Conservation (phyloP, 1,140 invertebrate genomes). For the Calosoma granatense region DNA sequence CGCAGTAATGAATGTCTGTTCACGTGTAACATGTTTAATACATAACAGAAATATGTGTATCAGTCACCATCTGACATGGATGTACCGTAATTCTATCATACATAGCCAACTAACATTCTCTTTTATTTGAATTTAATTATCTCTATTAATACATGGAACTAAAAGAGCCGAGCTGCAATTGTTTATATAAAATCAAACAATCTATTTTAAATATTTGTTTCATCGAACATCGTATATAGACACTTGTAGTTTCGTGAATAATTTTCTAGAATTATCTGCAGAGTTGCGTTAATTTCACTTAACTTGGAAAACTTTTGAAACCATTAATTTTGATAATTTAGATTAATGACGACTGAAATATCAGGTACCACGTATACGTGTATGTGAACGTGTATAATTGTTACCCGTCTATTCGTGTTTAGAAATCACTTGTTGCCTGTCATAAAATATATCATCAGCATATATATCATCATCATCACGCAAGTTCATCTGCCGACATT, state of each 20-base stretch:
- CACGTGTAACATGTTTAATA: not conserved
- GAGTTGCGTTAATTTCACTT: not conserved
- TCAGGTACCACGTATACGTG: too few relatives aligned
- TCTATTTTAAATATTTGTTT: too few relatives aligned
- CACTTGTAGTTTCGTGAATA: not conserved
- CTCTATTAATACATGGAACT: not conserved
- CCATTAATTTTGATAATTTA: not conserved
- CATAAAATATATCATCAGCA: too few relatives aligned
- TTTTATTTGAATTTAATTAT: too few relatives aligned
- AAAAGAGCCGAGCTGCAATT: not conserved
- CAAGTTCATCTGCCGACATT: too few relatives aligned
- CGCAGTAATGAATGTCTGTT: constrained; percentile 3
- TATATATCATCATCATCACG: too few relatives aligned
- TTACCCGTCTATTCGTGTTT: not conserved
- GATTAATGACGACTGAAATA: too few relatives aligned
- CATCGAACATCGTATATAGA: not conserved
- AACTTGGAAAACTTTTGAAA: not conserved
- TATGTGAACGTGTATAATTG: not conserved
- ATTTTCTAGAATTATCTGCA: not conserved
- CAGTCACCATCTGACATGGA: not conserved
- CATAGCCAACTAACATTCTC: not conserved
- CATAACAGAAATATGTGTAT: not conserved
- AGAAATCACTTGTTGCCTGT: not conserved
- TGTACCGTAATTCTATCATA: not conserved
- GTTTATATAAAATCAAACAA: too few relatives aligned